Base-by-base conservation (phyloP, 1,140 invertebrate genomes). In the Dendrolimus punctatus region DNA sequence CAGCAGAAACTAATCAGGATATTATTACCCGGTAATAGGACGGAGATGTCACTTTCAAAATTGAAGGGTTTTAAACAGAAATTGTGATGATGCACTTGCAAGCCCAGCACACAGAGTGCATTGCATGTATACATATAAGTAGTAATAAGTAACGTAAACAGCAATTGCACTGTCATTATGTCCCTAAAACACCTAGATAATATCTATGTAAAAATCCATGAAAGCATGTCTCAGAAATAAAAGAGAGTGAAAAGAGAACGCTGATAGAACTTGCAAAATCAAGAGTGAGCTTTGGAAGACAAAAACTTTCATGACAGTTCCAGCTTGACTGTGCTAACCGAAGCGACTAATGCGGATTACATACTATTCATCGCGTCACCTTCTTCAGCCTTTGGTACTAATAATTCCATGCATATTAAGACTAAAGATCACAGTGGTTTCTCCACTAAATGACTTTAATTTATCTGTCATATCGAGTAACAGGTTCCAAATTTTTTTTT, bases 191-290 rank as follows among this genome's bases (percentile, higher is more conserved):
- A 83, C 78, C 68, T 81, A 82, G 76, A 69, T 73, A 65, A 62
- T 70, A 60, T 66, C 58, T 66, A 66, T 73, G 63, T 69, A 42
- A 60, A 23, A 62, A 78, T 83, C 83, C 80, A 86, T 68, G 83
- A 85, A 86, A 86, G 81, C 83, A 86, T 86, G 83, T 86, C 83
- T 86, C 83, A 85, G 81, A 85, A 84, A 57, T 40, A 56, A 71
- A 23, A 73, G 66, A 67, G 75, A 82, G 71, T 78, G 73, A 77
- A 71, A 58, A 69, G 57, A 69, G 57, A 69, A 56, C 62, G 72
- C 71, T 82, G 71, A 73, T 55, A 58, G 41, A 68, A 66, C 51
- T 68, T 57, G 49, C 48, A 64, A 66, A 54, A 51, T 68, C 48
- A 58, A 62, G 76, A 73, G 72, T 79, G 79, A 78, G 76, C 77